Evolutionary conservation across 1,140 invertebrate species (phyloP).

Genomic region (Lasaia peninsularis): DNA sequence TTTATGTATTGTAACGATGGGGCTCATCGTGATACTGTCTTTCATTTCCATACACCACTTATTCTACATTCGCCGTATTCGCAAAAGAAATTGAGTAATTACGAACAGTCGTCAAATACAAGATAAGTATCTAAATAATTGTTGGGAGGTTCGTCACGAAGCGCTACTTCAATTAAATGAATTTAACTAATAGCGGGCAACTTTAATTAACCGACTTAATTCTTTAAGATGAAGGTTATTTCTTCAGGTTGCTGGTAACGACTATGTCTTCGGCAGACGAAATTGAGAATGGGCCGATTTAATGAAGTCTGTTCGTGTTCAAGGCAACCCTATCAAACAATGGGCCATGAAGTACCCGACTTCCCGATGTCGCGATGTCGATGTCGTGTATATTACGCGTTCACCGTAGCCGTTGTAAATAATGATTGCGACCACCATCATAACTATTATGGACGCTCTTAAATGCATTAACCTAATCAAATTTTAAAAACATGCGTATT

Average conservation of each 20-base stretch:
- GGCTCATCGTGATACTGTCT: slow-evolving; percentile 46
- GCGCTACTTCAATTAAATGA: slow-evolving; percentile 54
- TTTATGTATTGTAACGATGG: slow-evolving; percentile 52
- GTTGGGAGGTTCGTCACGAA: slow-evolving; percentile 50
- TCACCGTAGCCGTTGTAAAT: slow-evolving; percentile 42
- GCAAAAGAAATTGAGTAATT: slow-evolving; percentile 53
- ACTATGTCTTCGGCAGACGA: slow-evolving; percentile 24
- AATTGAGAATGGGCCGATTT: slow-evolving; percentile 50
- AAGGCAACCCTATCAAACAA: slow-evolving; percentile 56
- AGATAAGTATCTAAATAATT: slow-evolving; percentile 62
- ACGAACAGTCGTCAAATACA: slow-evolving; percentile 44
- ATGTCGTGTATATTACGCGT: slow-evolving; percentile 47
- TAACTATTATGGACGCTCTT: slow-evolving; percentile 59
- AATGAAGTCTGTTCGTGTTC: slow-evolving; percentile 51
- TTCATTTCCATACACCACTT: slow-evolving; percentile 26
- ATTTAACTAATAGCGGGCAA: slow-evolving; percentile 38
- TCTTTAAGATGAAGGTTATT: slow-evolving; percentile 30
- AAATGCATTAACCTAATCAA: slow-evolving; percentile 61
- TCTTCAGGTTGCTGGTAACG: slow-evolving; percentile 10
- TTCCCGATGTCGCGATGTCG: slow-evolving; percentile 51
- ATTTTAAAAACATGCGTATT: slow-evolving; percentile 22
- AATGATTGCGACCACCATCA: slow-evolving; percentile 51
- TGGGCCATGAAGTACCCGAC: slow-evolving; percentile 49
- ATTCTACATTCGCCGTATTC: slow-evolving; percentile 34
- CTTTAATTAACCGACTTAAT: slow-evolving; percentile 26